Evolutionary conservation across 53 echinoderm and acorn worm species (phyloP).

Genomic region (Mesocentrotus franciscanus): DNA sequence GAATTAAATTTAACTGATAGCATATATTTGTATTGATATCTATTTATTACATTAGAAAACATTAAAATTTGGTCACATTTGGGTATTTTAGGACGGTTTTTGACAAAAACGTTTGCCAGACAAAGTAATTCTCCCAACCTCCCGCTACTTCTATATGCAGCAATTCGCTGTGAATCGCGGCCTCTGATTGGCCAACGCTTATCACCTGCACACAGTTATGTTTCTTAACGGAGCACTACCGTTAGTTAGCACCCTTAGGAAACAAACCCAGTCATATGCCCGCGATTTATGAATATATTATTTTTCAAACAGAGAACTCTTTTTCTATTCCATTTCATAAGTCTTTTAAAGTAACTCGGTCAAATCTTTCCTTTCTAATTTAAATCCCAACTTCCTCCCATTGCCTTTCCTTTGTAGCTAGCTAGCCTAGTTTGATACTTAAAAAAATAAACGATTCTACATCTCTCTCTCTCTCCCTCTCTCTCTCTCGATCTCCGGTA

Average conservation of each 20-base stretch:
- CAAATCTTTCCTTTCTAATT: not conserved
- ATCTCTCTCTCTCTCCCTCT: not conserved
- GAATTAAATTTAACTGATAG: not conserved
- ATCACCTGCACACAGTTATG: slow-evolving; percentile 21
- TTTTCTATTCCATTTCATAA: not conserved
- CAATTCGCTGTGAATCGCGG: slow-evolving; percentile 39
- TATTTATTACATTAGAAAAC: too few relatives aligned
- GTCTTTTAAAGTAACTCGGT: not conserved
- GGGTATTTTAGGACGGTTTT: not conserved
- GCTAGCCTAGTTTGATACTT: not conserved
- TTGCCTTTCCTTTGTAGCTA: too few relatives aligned
- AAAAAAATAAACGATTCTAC: not conserved
- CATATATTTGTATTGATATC: not conserved
- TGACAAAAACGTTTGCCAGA: not conserved
- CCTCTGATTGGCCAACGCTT: slow-evolving; percentile 23
- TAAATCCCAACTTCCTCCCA: not conserved
- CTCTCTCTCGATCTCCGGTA: too few relatives aligned
- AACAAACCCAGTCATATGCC: not conserved
- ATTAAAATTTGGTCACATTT: too few relatives aligned
- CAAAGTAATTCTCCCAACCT: slow-evolving; percentile 48
- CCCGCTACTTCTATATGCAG: slow-evolving; percentile 41
- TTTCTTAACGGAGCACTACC: not conserved
- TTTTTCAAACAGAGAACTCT: not conserved
- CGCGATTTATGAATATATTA: slow-evolving; percentile 29
- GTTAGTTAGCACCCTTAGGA: not conserved